These are phyloP conservation scores for Eristalinus sepulchralis DNA, from an alignment of 2,888 invertebrate species.

Conservation along the genomic window DNA sequence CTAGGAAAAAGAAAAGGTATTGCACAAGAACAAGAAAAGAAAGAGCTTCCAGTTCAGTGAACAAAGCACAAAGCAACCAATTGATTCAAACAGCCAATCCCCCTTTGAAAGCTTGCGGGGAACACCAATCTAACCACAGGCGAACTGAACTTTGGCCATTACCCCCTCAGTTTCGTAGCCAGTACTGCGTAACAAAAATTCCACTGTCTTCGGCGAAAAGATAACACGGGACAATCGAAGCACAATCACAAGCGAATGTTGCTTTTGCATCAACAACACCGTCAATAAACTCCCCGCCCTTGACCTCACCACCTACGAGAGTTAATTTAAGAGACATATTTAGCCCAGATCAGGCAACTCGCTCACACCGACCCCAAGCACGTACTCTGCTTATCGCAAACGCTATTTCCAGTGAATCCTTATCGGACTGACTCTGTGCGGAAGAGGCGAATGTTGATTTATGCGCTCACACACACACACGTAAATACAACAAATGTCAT, in stretches of 20 bases:
- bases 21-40: no score
- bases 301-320: slow-evolving; percentile 17
- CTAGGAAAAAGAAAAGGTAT: no score
- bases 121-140: slow-evolving; percentile 8
- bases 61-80: no score
- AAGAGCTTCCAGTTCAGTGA: no score
- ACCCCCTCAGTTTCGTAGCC: slow-evolving; percentile 26
- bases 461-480: background rate
- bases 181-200: slow-evolving; percentile 35
- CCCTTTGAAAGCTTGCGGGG: background rate
- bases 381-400: background rate
- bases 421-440: slow-evolving; percentile 23
- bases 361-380: background rate
- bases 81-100: background rate
- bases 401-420: background rate
- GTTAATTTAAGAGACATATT: slow-evolving; percentile 19
- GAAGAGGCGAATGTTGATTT: background rate
- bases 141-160: slow-evolving; percentile 40
- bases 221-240: slow-evolving; percentile 7
- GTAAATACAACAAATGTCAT: background rate
- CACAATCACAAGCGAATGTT: background rate
- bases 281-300: slow-evolving; percentile 37
- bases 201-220: background rate
- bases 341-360: background rate
- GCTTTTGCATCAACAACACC: background rate